Base-by-base conservation (phyloP, 2,888 invertebrate genomes). In the Nomada fucata region DNA sequence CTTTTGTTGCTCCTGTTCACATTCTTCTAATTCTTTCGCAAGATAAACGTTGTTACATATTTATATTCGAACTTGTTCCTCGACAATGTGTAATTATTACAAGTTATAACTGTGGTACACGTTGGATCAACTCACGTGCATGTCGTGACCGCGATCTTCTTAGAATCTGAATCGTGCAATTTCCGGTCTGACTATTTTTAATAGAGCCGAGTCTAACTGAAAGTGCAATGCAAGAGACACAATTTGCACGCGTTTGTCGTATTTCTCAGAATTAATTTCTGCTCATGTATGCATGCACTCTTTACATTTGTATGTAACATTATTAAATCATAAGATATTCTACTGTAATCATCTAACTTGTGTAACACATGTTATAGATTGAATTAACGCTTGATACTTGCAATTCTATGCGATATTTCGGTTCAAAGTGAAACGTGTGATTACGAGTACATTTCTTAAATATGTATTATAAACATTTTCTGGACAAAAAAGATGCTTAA, bases 141-240 rank as follows among this genome's bases (percentile, higher is more conserved):
- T 50, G 26, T 23, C 23, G 55, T 53, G 67, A 53, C 53, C 36
- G 53, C 20, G 68, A 42, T 68, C 18, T 55, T 68, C 18, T 15
- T 18, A 23, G 68, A 18, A 68, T 55, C 20, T 42, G 29, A 68
- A 42, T 68, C 42, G 11, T 18, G 18, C 20, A 23, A 53, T 52
- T 53, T 65, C 65, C 65, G 50, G 44, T 26, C 47, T 23, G 47
- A 44, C 23, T 47, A n/a, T 65, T 53, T 65, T 57, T 36, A 64
- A 65, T 36, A n/a, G 29, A 65, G n/a, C 50, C 11, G 29, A n/a
- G 18, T 18, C 9, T 50, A 50, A 50, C 50, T 65, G 64, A 65
- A 65, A 50, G 50, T 50, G n/a, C 36, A 36, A 36, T 36, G n/a
- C 18, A 9, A 9, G 11, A 3, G n/a, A 18, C 42, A 18, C 47